Evolutionary conservation across 1,140 invertebrate species (phyloP).

Genomic region (Polyergus mexicanus): DNA sequence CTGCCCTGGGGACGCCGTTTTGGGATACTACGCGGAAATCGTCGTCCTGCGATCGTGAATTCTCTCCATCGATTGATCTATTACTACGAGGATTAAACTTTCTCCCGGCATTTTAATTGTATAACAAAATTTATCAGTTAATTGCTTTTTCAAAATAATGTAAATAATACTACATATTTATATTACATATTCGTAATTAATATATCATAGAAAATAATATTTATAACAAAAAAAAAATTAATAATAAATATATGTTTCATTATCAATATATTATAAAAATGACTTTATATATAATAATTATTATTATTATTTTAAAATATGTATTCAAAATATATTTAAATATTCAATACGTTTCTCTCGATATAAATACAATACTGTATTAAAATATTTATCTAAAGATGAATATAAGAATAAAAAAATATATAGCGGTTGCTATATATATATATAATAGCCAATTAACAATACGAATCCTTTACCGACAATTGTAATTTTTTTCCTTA

Average conservation of each 20-base stretch:
- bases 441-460: not conserved
- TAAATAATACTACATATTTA: constrained; percentile 3
- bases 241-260: not conserved
- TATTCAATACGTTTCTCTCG: constrained; percentile 1
- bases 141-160: not conserved
- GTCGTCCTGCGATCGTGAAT: constrained; percentile 43
- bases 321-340: not conserved
- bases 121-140: not conserved
- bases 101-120: constrained; percentile 14
- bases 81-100: not conserved
- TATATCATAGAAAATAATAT: not conserved
- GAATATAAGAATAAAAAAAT: too few species aligned
- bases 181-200: constrained; percentile 19
- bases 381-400: not conserved
- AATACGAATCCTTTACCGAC: not conserved
- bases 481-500: not conserved
- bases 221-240: not conserved
- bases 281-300: not conserved
- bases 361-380: not conserved
- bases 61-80: constrained; percentile 7
- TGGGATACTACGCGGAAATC: constrained; percentile 63
- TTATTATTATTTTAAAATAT: not conserved
- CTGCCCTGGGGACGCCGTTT: constrained; percentile 45
- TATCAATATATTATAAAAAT: not conserved
- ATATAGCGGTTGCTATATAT: too few species aligned